Evolutionary conservation across 2,113 vertebrate genomes (phyloP).

Genomic region (Ariopsis seemanni): DNA sequence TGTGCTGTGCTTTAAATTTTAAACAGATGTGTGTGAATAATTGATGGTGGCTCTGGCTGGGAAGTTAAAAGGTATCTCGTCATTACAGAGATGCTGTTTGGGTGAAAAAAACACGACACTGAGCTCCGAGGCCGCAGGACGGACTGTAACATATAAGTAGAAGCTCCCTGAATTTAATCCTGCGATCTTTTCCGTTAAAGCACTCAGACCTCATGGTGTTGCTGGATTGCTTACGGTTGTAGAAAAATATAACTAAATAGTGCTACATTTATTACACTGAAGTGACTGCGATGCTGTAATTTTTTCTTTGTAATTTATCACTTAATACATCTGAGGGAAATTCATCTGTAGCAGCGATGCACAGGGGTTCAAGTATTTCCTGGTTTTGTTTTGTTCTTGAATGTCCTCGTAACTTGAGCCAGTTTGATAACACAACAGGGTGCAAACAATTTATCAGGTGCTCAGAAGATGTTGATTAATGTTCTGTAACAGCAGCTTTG

Average conservation of each 20-base stretch:
- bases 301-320: not conserved
- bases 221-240: not conserved
- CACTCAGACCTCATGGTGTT: not conserved
- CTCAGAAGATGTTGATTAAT: not conserved
- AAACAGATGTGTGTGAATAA: conserved; percentile 76
- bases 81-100: conserved; percentile 65
- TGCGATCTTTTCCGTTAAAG: not conserved
- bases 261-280: not conserved
- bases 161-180: not conserved
- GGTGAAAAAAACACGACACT: conserved; percentile 45
- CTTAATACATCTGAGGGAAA: not conserved
- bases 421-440: not conserved
- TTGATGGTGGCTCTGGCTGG: conserved; percentile 75
- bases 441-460: not conserved
- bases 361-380: not conserved
- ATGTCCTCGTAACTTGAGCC: not conserved
- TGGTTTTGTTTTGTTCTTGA: not conserved
- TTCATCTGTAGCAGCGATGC: not conserved
- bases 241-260: not conserved
- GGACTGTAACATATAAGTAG: not conserved
- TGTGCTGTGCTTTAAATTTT: conserved; percentile 81
- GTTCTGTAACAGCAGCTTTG: not conserved
- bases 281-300: not conserved
- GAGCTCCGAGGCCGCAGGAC: not conserved
- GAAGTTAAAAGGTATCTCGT: conserved; percentile 80